A percentile compares a stretch with the other conserved stretches of the same genome.
Conservation (phyloP, 2,797 vertebrate genomes). For the Gallinago nigripennis region DNA sequence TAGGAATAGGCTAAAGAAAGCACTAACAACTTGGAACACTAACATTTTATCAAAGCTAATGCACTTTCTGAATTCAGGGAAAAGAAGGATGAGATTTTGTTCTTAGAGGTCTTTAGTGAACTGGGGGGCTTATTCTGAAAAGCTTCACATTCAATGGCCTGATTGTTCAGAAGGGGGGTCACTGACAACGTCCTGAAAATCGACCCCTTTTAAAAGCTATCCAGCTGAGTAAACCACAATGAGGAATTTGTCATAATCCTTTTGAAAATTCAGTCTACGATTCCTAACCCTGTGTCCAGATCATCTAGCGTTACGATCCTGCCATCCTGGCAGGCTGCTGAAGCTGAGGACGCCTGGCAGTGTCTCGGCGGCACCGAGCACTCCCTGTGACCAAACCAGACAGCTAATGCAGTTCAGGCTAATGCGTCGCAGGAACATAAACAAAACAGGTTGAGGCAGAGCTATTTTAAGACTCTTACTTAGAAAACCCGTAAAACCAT, state of each 20-base stretch:
- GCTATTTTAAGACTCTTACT: constrained; percentile 41
- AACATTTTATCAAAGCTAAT: background rate
- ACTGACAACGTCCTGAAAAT: background rate
- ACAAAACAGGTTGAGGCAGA: constrained; percentile 17
- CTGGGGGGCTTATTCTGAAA: background rate
- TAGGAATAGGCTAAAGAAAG: background rate
- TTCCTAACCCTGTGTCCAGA: background rate
- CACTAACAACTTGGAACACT: background rate
- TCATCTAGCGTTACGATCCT: background rate
- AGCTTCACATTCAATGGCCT: background rate
- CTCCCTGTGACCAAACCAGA: background rate
- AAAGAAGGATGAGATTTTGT: background rate
- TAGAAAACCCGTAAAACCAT: constrained; percentile 4
- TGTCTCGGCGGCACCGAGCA: background rate
- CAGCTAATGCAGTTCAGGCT: background rate
- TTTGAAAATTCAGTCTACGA: background rate
- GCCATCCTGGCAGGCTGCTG: background rate
- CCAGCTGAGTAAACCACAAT: background rate
- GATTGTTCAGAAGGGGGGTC: background rate
- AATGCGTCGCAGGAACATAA: constrained; percentile 14
- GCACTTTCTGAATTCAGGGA: background rate
- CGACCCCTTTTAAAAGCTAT: background rate
- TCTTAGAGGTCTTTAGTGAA: background rate
- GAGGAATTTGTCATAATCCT: background rate
- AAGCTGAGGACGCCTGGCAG: background rate